phyloP scores from a whole-genome alignment of 1,140 invertebrate species.

The Drosophila truncata region DNA sequence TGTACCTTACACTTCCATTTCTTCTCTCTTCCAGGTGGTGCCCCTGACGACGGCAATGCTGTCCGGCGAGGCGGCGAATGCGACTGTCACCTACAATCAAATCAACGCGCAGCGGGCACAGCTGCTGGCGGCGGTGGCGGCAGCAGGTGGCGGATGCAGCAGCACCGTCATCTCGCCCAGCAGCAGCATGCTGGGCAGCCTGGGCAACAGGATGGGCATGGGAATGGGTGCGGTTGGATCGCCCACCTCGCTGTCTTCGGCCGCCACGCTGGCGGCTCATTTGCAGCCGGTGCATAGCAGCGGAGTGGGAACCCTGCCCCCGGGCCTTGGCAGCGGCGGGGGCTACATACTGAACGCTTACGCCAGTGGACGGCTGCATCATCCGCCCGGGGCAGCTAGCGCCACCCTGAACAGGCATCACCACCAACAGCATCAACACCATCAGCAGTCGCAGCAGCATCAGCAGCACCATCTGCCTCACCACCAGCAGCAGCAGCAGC shows the following conservation, averaged over 20 bases:
- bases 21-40: slow-evolving; percentile 46
- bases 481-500: slow-evolving; percentile 55
- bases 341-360: slow-evolving; percentile 76
- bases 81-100: slow-evolving; percentile 79
- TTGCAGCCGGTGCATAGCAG: slow-evolving; percentile 66
- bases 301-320: slow-evolving; percentile 72
- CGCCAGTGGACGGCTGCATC: slow-evolving; percentile 61
- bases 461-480: slow-evolving; percentile 25
- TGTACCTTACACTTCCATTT: neutral
- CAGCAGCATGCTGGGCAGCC: slow-evolving; percentile 66
- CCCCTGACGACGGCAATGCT: slow-evolving; percentile 61
- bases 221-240: slow-evolving; percentile 59
- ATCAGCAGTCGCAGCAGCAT: slow-evolving; percentile 48
- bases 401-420: slow-evolving; percentile 72
- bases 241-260: slow-evolving; percentile 73
- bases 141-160: slow-evolving; percentile 71
- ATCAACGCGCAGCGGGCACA: slow-evolving; percentile 76
- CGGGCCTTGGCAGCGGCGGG: slow-evolving; percentile 76
- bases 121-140: slow-evolving; percentile 70
- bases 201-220: slow-evolving; percentile 54
- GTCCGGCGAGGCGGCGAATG: slow-evolving; percentile 59
- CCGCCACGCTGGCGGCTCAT: slow-evolving; percentile 65
- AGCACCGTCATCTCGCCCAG: slow-evolving; percentile 75
- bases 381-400: slow-evolving; percentile 41
- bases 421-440: slow-evolving; percentile 58